Conservation (phyloP, 2,888 invertebrate species). For the Napeogenes sylphis region DNA sequence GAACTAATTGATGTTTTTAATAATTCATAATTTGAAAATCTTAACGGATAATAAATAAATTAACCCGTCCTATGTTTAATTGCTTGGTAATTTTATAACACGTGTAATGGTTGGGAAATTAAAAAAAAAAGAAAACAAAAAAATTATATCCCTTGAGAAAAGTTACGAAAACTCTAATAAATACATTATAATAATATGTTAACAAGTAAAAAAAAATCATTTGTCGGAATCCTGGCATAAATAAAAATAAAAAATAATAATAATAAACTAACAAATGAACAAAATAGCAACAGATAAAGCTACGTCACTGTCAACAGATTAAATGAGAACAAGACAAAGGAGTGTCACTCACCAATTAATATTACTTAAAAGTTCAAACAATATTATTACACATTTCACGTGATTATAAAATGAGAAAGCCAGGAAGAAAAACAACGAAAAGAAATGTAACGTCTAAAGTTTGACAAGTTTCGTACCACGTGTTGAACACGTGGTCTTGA, state of each 20-base stretch:
- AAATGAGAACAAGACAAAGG: slow-evolving; percentile 1
- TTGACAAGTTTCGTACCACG: slow-evolving; percentile 63
- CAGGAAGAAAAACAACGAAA: slow-evolving; percentile 22
- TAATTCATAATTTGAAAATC: slow-evolving; percentile 55
- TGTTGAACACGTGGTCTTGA: slow-evolving; percentile 71
- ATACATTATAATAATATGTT: no score
- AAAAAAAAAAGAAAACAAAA: no score
- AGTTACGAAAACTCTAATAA: no score
- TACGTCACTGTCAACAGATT: neutral
- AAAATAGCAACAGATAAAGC: slow-evolving; percentile 5
- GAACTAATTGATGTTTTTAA: slow-evolving; percentile 69
- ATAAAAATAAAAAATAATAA: neutral
- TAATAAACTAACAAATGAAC: neutral
- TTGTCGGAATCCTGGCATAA: no score
- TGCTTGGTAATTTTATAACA: neutral
- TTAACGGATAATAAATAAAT: slow-evolving; percentile 23
- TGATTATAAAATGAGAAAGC: neutral
- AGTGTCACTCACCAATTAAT: slow-evolving; percentile 1
- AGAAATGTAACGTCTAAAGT: slow-evolving; percentile 50
- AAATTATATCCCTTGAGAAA: no score
- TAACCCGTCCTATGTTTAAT: slow-evolving; percentile 9
- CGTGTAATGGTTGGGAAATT: no score
- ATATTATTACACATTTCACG: slow-evolving; percentile 32
- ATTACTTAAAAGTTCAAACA: slow-evolving; percentile 11
- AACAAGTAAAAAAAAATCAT: no score